A percentile compares a stretch with the other conserved stretches of the same genome.
These are phyloP conservation scores for Mechanitis mazaeus DNA, from an alignment of 2,888 invertebrate genomes.

Conservation along the genomic window DNA sequence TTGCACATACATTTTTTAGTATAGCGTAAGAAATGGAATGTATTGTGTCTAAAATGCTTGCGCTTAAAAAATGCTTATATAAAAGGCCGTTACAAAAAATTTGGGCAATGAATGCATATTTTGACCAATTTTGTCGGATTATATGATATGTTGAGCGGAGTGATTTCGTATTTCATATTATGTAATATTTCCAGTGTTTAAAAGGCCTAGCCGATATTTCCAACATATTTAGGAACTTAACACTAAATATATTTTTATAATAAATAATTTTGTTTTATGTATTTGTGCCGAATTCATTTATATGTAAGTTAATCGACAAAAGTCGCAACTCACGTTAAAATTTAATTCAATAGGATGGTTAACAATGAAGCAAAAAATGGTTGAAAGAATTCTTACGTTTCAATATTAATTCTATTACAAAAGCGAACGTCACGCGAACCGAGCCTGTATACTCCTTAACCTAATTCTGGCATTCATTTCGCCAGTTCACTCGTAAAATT, in stretches of 20 bases:
- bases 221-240: neutral
- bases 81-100: too few relatives aligned
- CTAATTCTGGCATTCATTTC: slow-evolving; percentile 72
- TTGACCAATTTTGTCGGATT: too few relatives aligned
- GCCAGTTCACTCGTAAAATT: slow-evolving; percentile 71
- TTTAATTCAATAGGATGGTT: slow-evolving; percentile 7
- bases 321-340: slow-evolving; percentile 10
- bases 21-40: too few relatives aligned
- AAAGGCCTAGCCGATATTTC: too few relatives aligned
- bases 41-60: too few relatives aligned
- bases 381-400: slow-evolving; percentile 23
- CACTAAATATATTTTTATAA: neutral
- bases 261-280: too few relatives aligned
- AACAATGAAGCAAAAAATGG: slow-evolving; percentile 15
- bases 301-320: slow-evolving; percentile 7
- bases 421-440: slow-evolving; percentile 54
- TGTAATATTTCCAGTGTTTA: too few relatives aligned
- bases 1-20: too few relatives aligned
- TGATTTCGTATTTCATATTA: too few relatives aligned
- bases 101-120: too few relatives aligned
- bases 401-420: slow-evolving; percentile 28
- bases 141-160: too few relatives aligned
- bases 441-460: slow-evolving; percentile 61
- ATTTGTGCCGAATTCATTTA: neutral
- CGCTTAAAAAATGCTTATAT: too few relatives aligned